phyloP scores from a whole-genome alignment of 2,888 invertebrate genomes.

The Tenthredo amoena region DNA sequence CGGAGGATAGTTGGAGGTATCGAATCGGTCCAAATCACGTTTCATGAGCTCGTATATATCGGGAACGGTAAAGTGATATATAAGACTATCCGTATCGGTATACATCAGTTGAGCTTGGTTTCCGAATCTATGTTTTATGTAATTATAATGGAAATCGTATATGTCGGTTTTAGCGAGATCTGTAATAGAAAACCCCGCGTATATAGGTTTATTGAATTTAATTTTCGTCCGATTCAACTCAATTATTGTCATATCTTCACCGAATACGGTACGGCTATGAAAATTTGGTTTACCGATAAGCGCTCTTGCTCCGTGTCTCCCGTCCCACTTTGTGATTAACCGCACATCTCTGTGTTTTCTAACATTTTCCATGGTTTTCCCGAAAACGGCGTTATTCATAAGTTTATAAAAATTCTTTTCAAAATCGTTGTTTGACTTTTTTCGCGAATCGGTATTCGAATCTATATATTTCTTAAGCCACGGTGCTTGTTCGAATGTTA shows the following conservation, averaged over 20 bases:
- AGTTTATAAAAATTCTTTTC: slow-evolving; percentile 75
- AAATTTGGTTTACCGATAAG: slow-evolving; percentile 70
- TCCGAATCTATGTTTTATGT: slow-evolving; percentile 48
- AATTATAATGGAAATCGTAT: slow-evolving; percentile 60
- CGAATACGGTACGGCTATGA: slow-evolving; percentile 67
- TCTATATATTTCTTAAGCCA: slow-evolving; percentile 74
- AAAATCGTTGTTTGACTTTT: slow-evolving; percentile 67
- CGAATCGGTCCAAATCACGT: too few species aligned
- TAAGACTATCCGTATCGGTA: slow-evolving; percentile 54
- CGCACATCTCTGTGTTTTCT: slow-evolving; percentile 69
- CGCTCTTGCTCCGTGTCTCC: slow-evolving; percentile 67
- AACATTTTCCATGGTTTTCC: slow-evolving; percentile 73
- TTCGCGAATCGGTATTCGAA: slow-evolving; percentile 71
- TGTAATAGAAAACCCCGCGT: slow-evolving; percentile 55
- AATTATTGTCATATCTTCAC: slow-evolving; percentile 71
- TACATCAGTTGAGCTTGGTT: slow-evolving; percentile 54
- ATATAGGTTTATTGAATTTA: slow-evolving; percentile 60
- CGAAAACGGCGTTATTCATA: slow-evolving; percentile 74
- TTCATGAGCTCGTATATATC: slow-evolving; percentile 38
- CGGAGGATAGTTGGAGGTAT: too few species aligned
- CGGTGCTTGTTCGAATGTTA: slow-evolving; percentile 72
- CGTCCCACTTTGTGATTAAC: slow-evolving; percentile 69
- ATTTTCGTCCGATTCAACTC: slow-evolving; percentile 64
- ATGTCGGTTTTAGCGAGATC: slow-evolving; percentile 57
- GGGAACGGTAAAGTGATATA: slow-evolving; percentile 38